Evolutionary conservation across 2,113 vertebrate species (phyloP).

Genomic region (Helogale parvula): DNA sequence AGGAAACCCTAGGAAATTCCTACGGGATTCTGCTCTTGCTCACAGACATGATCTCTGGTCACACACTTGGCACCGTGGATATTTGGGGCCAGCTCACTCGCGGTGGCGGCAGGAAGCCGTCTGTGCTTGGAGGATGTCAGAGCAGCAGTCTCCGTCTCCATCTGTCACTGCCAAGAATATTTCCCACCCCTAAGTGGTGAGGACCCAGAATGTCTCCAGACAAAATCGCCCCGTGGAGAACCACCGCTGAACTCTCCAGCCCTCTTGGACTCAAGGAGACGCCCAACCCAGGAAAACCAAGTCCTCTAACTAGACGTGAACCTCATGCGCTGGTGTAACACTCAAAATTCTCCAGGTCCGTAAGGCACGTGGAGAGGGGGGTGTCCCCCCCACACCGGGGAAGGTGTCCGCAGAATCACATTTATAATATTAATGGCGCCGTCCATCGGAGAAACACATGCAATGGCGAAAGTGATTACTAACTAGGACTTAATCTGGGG

Average conservation of each 20-base stretch:
- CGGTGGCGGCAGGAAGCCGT: neutral
- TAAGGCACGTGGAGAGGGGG: neutral
- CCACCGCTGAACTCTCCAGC: neutral
- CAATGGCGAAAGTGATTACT: neutral
- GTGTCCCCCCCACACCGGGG: neutral
- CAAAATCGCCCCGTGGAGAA: no score
- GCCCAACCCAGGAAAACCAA: neutral
- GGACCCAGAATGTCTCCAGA: neutral
- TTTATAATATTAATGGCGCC: neutral
- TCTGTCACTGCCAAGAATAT: neutral
- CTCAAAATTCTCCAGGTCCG: neutral
- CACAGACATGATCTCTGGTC: neutral
- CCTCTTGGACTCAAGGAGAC: no score
- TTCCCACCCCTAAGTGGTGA: neutral
- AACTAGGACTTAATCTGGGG: no score
- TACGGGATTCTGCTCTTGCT: neutral
- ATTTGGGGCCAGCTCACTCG: neutral
- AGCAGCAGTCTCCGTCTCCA: neutral
- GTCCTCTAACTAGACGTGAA: neutral
- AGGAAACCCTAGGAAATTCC: neutral
- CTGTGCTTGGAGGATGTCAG: no score
- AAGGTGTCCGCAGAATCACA: neutral
- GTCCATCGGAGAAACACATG: neutral
- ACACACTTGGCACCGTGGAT: no score
- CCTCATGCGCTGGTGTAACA: neutral